Percentiles rank a stretch among this genome's conserved stretches.
Evolutionary conservation across 1,140 invertebrate species (phyloP).

Genomic region (Cyrtorhinus lividipennis): DNA sequence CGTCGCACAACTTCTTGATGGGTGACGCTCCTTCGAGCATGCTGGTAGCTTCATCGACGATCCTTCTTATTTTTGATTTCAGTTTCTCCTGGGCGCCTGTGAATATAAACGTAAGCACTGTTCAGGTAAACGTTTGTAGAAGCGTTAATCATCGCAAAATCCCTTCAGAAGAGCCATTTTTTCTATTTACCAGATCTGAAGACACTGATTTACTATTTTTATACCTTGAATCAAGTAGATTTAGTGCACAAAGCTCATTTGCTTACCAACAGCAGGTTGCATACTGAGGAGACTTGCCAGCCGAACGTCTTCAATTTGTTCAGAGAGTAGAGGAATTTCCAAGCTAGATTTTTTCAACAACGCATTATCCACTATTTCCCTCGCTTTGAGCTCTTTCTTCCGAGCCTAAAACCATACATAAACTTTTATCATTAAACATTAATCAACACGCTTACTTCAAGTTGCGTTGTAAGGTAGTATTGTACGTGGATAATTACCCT

Average conservation of each 20-base stretch:
- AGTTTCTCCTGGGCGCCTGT: not conserved
- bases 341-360: slow-evolving; percentile 65
- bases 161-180: too few relatives aligned
- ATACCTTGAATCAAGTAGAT: too few relatives aligned
- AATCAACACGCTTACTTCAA: not conserved
- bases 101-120: too few relatives aligned
- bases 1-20: not conserved
- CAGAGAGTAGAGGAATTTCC: slow-evolving; percentile 59
- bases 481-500: too few relatives aligned
- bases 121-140: too few relatives aligned
- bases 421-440: too few relatives aligned
- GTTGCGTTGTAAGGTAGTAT: too few relatives aligned
- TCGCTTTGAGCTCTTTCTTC: slow-evolving; percentile 57
- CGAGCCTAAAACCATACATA: slow-evolving; percentile 42
- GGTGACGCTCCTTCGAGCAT: not conserved
- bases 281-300: slow-evolving; percentile 51
- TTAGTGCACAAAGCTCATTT: not conserved
- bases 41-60: not conserved
- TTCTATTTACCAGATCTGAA: too few relatives aligned
- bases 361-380: slow-evolving; percentile 47
- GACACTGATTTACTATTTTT: too few relatives aligned
- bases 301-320: slow-evolving; percentile 61
- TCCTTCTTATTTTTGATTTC: not conserved
- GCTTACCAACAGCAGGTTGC: not conserved
- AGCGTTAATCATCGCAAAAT: too few relatives aligned